A percentile compares a stretch with the other conserved stretches of the same genome.
phyloP scores from a whole-genome alignment of 2,797 vertebrate genomes.

The Mareca penelope region DNA sequence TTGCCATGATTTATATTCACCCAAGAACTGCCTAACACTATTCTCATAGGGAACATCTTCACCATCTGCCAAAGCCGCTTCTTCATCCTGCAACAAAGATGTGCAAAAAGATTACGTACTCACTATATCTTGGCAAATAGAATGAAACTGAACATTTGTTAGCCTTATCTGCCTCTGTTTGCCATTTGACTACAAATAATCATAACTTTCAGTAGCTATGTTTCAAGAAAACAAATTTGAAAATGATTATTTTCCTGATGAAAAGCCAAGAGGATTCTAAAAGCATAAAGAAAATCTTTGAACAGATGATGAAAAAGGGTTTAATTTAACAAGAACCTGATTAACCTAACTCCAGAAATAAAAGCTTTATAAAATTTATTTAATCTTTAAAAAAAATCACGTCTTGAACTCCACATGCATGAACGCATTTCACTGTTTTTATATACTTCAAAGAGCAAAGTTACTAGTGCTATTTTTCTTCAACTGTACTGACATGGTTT shows the following conservation, averaged over 20 bases:
- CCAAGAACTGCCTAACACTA: conserved; percentile 94
- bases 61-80: conserved; percentile 91
- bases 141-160: not conserved
- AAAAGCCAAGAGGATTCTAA: not conserved
- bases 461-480: not conserved
- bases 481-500: not conserved
- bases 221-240: not conserved
- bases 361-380: not conserved
- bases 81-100: conserved; percentile 87
- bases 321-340: not conserved
- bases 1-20: conserved; percentile 98
- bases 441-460: not conserved
- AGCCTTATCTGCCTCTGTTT: not conserved
- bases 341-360: not conserved
- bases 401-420: not conserved
- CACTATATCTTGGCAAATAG: not conserved
- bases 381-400: not conserved
- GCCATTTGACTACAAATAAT: not conserved
- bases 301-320: not conserved
- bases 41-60: conserved; percentile 95
- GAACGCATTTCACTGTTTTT: not conserved
- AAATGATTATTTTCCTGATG: not conserved
- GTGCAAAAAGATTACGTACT: not conserved
- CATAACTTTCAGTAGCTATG: not conserved
- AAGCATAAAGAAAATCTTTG: not conserved